Base-by-base conservation (phyloP, 2,113 vertebrate genomes). In the Syngnathus scovelli region DNA sequence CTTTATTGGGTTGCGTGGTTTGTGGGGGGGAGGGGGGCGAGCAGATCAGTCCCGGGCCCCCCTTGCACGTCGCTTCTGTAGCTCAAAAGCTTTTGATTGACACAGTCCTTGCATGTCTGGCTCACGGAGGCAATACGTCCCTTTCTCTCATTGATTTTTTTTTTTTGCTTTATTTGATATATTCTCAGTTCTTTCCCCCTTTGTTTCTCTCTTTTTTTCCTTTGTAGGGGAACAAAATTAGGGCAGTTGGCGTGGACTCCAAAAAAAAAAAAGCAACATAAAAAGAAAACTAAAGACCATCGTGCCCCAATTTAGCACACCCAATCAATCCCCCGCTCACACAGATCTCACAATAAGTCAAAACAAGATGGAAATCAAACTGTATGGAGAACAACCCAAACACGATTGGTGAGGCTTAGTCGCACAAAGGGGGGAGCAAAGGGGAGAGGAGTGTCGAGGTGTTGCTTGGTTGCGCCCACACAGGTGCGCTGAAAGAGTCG, bases 231-330 rank as follows among this genome's bases (percentile, higher is more conserved):
- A 86, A 83, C 86, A 89, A 90, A 88, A 89, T 90, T 90, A 91
- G 88, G 89, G 90, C 90, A 90, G 90, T 89, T 90, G 87, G 88
- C 89, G 88, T 91, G 89, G 91, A 91, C 91, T 91, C 91, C 90
- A 90, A 90, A 90, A 83, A 84, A 79, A 90, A 90, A 90, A 83
- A 84, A 79, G 79, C 7, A 61, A 61, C 16, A 61, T 43, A 43
- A 62, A 62, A 44, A 62, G n/a, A 44, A 44, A 27, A 62, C 52
- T 58, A 36, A 58, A 58, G 55, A 15, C 21, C 81, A 81, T 71
- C 72, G 75, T 83, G 81, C 75, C 88, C 85, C 85, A 84, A 75
- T 88, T 86, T 82, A 81, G 77, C 80, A 73, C 61, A 84, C 72
- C 79, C 72, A 81, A 84, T 85, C 72, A 81, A 84, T 85, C 77